Base-by-base conservation (phyloP, 2,113 vertebrate genomes). In the Clinocottus analis region DNA sequence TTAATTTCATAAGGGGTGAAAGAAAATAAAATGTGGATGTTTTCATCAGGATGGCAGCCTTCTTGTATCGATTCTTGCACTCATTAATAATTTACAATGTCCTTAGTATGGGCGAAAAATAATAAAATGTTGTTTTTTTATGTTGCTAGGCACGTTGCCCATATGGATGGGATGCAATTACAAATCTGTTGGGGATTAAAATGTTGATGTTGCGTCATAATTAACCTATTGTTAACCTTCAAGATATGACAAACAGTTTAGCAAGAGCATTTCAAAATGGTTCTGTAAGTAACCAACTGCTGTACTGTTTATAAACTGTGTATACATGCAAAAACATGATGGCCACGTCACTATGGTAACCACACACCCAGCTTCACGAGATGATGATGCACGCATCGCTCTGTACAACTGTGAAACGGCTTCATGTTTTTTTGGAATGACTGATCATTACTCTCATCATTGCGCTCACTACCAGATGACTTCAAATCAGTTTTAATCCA, bases 321-420 rank as follows among this genome's bases (percentile, higher is more conserved):
- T 8, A 77, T 33, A 84, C n/a, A 31, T 21, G 56, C 51, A 60
- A 35, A 74, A 47, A 45, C 35, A 39, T 7, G 51, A 72, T 4
- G 59, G 56, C 21, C 49, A 8, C 0, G 84, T 86, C 80, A 51
- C 85, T 41, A 87, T 84, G 67, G 88, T 13, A 77, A 90, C 87
- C 77, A 79, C 79, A 82, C 1, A 82, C 71, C 41, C 35, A 69
- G 77, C 41, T 65, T 82, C 72, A 51, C 65, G 60, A 3, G 29
- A 72, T 31, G 60, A 64, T 86, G 86, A 91, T 61, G 69, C 83
- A 81, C 47, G 13, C 55, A 8, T 29, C 55, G 25, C 55, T 58
- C 55, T 58, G 27, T 31, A 9, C 56, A 27, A 27, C 53, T 13
- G 11, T 25, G 23, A 27, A 4, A 6, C 5, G 53, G 5, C 23